Base-by-base conservation (phyloP, 2,888 invertebrate species). In the Hyposoter didymator region DNA sequence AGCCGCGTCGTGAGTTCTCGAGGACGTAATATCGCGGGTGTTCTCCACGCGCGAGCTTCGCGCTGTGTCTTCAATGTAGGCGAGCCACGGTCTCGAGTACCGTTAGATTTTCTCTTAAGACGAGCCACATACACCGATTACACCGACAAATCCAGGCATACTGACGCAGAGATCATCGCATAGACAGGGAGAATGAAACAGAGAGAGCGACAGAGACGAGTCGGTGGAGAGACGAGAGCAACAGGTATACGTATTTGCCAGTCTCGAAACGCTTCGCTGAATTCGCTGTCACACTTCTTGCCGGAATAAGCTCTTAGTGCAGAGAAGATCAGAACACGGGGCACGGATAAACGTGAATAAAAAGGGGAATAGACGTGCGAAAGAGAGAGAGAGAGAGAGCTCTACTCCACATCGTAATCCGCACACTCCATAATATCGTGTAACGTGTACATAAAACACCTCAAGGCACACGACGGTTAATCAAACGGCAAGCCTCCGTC, bases 71-170 rank as follows among this genome's bases (percentile, higher is more conserved):
- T 22, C 80, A 67, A 85, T 85, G 79, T 78, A 80, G 85, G 80
- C 80, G 80, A 85, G 72, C 82, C 84, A 39, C 64, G 32, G 74
- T 47, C 45, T 62, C 64, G 5, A 69, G 87, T 92, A 91, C 92
- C 92, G 92, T 92, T 92, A 92, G 91, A 92, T 92, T 92, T 92
- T 92, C 92, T 92, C 92, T 89, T 88, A 69, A 74, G 67, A 75
- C 73, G 59, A 59, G 73, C 28, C 39, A 47, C 59, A 69, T 6
- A 59, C 43, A 59, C 22, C 67, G 72, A 32, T 45, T 74, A 67
- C 39, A 81, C 67, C 67, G 74, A 81, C 74, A 39, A 74, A 81
- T 81, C 74, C 69, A 74, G 47, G 74, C 74, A 81, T 74, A 75
- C 67, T 67, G 22, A 47, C 28, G 22, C 69, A 39, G 67, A 74